These are phyloP conservation scores for Pelecanus crispus DNA, from an alignment of 2,113 vertebrate species.

Conservation along the genomic window DNA sequence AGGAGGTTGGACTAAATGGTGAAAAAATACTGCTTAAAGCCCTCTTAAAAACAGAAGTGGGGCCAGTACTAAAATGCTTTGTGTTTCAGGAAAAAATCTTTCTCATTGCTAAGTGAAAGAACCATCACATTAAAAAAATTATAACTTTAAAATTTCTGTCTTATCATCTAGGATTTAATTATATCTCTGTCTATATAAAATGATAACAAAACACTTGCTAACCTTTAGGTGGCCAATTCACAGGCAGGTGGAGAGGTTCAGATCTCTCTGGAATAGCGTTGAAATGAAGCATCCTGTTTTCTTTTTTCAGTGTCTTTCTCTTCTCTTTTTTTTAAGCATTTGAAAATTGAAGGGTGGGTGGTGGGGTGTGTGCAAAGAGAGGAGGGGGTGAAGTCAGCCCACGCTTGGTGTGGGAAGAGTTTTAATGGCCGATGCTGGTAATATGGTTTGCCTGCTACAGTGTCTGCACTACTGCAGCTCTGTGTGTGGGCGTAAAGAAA, in stretches of 20 bases:
- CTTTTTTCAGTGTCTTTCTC: slow-evolving; percentile 63
- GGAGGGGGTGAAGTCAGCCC: slow-evolving; percentile 61
- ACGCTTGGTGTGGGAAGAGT: slow-evolving; percentile 71
- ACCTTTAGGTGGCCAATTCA: slow-evolving; percentile 74
- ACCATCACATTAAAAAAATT: slow-evolving; percentile 1
- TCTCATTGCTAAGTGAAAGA: slow-evolving; percentile 47
- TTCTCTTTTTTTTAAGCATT: slow-evolving; percentile 63
- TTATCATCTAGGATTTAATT: slow-evolving; percentile 22
- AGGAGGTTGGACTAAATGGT: slow-evolving; percentile 20
- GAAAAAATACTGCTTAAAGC: neutral
- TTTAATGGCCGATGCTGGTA: slow-evolving; percentile 73
- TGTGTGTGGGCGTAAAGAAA: slow-evolving; percentile 81
- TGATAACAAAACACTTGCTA: slow-evolving; percentile 72
- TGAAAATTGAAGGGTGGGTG: slow-evolving; percentile 47
- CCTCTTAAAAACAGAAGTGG: slow-evolving; percentile 15
- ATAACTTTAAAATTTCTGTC: slow-evolving; percentile 25
- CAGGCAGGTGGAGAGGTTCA: slow-evolving; percentile 65
- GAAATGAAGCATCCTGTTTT: slow-evolving; percentile 64
- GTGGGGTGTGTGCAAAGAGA: slow-evolving; percentile 34
- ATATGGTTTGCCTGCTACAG: slow-evolving; percentile 65
- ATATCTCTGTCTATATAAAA: slow-evolving; percentile 53
- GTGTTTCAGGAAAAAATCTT: slow-evolving; percentile 43
- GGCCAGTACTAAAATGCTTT: slow-evolving; percentile 47
- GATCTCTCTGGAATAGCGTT: slow-evolving; percentile 58
- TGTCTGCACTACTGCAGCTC: slow-evolving; percentile 74